phyloP scores from a whole-genome alignment of 2,113 vertebrate genomes.

The Mastomys natalensis region DNA sequence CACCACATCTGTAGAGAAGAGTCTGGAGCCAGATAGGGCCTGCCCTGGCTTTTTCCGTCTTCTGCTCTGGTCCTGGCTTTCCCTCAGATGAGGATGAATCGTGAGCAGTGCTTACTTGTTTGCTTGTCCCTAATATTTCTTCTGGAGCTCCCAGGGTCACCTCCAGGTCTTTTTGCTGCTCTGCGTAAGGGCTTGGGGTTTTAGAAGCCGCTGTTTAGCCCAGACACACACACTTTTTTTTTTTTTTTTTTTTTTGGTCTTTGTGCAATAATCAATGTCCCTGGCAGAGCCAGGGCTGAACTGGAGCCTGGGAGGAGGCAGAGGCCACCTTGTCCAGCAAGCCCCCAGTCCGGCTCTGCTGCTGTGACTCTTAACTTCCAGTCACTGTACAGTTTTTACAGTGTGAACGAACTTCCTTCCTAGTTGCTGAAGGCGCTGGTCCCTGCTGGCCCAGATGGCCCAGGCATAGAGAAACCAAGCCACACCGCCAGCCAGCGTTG shows the following conservation, averaged over 20 bases:
- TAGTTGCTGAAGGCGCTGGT: constrained; percentile 73
- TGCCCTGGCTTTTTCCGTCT: neutral
- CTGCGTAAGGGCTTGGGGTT: constrained; percentile 66
- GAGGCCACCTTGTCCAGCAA: neutral
- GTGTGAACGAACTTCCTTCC: constrained; percentile 70
- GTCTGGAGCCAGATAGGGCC: rapidly evolving
- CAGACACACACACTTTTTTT: constrained; percentile 44
- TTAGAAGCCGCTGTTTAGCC: constrained; percentile 66
- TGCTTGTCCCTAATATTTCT: neutral
- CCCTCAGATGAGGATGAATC: neutral
- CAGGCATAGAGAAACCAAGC: neutral
- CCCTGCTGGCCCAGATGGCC: constrained; percentile 67
- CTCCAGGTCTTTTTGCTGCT: constrained; percentile 68
- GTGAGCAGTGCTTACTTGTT: neutral
- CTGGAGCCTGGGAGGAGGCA: constrained; percentile 15
- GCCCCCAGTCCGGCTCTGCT: constrained; percentile 14
- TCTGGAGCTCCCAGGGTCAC: neutral
- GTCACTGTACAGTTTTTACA: constrained; percentile 76
- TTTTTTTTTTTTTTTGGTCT: constrained; percentile 23
- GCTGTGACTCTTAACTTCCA: constrained; percentile 66
- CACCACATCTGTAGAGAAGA: neutral
- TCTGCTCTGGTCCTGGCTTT: neutral
- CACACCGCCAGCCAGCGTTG: constrained; percentile 50
- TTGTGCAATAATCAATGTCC: constrained; percentile 78
- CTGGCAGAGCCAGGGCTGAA: neutral